Evolutionary conservation across 1,140 invertebrate species (phyloP).

Genomic region (Cephus cinctus): DNA sequence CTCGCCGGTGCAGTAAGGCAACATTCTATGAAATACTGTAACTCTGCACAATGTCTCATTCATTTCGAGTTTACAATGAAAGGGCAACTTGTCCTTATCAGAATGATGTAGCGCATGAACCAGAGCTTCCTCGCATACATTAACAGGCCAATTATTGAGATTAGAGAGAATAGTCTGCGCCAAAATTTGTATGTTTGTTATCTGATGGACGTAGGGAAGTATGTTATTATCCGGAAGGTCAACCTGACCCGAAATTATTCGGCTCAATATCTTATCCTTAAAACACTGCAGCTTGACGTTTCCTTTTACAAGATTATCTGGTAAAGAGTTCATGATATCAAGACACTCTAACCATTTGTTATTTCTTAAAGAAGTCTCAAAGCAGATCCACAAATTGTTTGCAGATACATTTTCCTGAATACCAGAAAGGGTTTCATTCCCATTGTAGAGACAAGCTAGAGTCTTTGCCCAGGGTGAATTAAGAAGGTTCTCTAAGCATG

Average conservation of each 20-base stretch:
- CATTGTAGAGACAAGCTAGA: conserved; percentile 50
- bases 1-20: conserved; percentile 37
- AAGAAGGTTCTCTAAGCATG: conserved; percentile 50
- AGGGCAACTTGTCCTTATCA: conserved; percentile 42
- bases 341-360: conserved; percentile 31
- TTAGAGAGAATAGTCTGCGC: conserved; percentile 34
- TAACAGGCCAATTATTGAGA: conserved; percentile 37
- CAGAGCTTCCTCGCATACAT: conserved; percentile 37
- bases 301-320: conserved; percentile 25
- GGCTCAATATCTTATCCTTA: conserved; percentile 55
- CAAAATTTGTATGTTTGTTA: conserved; percentile 37
- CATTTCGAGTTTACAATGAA: conserved; percentile 39
- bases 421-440: conserved; percentile 55
- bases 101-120: conserved; percentile 31
- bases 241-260: conserved; percentile 46
- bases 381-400: conserved; percentile 34
- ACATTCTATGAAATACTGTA: conserved; percentile 53
- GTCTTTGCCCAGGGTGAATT: conserved; percentile 45
- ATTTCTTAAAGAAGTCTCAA: conserved; percentile 28
- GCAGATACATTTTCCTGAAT: conserved; percentile 45
- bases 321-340: conserved; percentile 33
- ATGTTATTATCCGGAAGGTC: conserved; percentile 11
- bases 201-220: conserved; percentile 39
- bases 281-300: conserved; percentile 44
- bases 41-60: conserved; percentile 45